phyloP scores from a whole-genome alignment of 1,140 invertebrate species.

The Pseudomyrmex cubaensis region DNA sequence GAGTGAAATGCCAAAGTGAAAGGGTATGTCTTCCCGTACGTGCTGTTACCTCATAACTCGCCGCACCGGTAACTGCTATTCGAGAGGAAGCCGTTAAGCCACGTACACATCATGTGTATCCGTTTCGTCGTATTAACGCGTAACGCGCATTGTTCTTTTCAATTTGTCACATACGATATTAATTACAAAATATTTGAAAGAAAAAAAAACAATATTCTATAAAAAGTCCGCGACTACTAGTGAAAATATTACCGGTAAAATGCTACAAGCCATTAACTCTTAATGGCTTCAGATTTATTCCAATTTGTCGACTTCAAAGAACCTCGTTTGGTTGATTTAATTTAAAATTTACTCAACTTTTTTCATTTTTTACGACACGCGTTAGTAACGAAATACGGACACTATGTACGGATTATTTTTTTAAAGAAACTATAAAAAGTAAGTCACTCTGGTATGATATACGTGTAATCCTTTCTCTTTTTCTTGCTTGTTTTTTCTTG shows the following conservation, averaged over 20 bases:
- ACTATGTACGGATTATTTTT: too few species aligned
- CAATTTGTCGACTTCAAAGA: too few species aligned
- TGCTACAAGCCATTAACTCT: too few species aligned
- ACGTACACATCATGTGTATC: conserved; percentile 23
- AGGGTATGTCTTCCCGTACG: conserved; percentile 80
- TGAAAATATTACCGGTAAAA: too few species aligned
- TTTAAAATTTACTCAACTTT: too few species aligned
- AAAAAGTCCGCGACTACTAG: too few species aligned
- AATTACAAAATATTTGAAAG: conserved; percentile 6
- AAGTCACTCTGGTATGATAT: not conserved
- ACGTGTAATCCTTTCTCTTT: conserved; percentile 15
- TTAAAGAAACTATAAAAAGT: not conserved
- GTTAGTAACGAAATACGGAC: too few species aligned
- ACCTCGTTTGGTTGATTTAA: too few species aligned
- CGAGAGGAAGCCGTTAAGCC: conserved; percentile 46
- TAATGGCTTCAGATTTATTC: too few species aligned
- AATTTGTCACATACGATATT: not conserved
- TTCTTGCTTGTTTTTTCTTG: conserved; percentile 19
- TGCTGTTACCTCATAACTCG: conserved; percentile 79
- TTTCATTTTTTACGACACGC: too few species aligned
- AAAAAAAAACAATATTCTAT: not conserved
- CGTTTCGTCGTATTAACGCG: conserved; percentile 4
- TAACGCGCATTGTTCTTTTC: conserved; percentile 1
- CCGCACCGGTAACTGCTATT: conserved; percentile 72
- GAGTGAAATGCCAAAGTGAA: conserved; percentile 83